Evolutionary conservation across 2,888 invertebrate species (phyloP).

Genomic region (Troides helena): DNA sequence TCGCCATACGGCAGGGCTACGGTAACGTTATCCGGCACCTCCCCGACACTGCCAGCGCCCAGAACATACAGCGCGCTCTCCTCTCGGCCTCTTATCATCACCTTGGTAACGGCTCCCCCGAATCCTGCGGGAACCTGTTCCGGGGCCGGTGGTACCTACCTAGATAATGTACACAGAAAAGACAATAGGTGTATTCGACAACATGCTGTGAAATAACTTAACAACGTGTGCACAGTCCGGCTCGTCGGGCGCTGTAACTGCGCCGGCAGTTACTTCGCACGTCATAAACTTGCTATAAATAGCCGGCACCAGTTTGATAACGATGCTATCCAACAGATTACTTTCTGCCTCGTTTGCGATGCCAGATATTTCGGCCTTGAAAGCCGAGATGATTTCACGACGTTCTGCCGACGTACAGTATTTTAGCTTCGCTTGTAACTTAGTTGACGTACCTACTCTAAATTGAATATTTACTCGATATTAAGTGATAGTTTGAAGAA

Average conservation of each 20-base stretch:
- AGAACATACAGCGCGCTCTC: too few species aligned
- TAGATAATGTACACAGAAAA: too few species aligned
- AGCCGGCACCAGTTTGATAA: slow-evolving; percentile 13
- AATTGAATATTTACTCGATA: too few species aligned
- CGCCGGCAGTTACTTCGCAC: slow-evolving; percentile 20
- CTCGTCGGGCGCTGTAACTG: slow-evolving; percentile 7
- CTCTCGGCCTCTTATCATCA: too few species aligned
- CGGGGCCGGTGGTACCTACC: too few species aligned
- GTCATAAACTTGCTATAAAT: slow-evolving; percentile 23
- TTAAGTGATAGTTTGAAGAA: too few species aligned
- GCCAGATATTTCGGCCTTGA: slow-evolving; percentile 11
- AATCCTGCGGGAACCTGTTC: too few species aligned
- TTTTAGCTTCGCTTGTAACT: background rate
- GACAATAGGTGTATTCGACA: background rate
- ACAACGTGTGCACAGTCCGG: slow-evolving; percentile 4
- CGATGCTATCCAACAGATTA: slow-evolving; percentile 25
- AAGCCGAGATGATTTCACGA: slow-evolving; percentile 6
- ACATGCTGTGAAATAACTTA: background rate
- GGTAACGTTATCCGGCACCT: too few species aligned
- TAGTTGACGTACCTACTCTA: too few species aligned
- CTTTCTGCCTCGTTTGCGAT: slow-evolving; percentile 26
- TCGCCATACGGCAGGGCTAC: too few species aligned
- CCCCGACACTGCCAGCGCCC: too few species aligned
- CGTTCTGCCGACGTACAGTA: slow-evolving; percentile 8
- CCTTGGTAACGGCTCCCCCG: too few species aligned